A percentile compares a stretch with the other conserved stretches of the same genome.
Evolutionary conservation across 2,888 invertebrate genomes (phyloP).

Genomic region (Pachycephus smyrnensis): DNA sequence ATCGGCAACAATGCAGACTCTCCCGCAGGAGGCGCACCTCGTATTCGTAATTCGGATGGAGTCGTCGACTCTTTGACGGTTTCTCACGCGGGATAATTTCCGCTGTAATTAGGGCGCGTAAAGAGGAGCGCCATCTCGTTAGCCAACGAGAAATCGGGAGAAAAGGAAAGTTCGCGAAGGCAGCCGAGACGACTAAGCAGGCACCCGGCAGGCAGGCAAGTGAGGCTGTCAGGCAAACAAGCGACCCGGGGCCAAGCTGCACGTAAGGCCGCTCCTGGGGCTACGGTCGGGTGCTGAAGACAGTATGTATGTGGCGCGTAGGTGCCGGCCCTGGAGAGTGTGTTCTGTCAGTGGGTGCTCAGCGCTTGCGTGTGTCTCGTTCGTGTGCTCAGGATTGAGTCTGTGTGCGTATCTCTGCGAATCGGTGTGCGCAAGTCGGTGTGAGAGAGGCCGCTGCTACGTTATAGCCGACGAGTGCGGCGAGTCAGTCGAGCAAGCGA

Average conservation of each 20-base stretch:
- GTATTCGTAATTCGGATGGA: neutral
- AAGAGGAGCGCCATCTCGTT: neutral
- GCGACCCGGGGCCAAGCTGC: neutral
- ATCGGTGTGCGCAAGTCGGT: slow-evolving; percentile 26
- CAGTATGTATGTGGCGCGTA: slow-evolving; percentile 2
- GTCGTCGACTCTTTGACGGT: neutral
- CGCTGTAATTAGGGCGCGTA: neutral
- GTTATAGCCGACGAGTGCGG: slow-evolving; percentile 7
- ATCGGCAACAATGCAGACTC: neutral
- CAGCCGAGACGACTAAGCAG: neutral
- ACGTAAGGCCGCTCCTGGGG: neutral
- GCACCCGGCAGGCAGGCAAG: neutral
- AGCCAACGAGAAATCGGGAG: neutral
- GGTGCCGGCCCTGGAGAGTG: neutral
- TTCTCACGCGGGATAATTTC: neutral
- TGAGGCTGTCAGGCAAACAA: neutral
- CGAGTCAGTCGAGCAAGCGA: slow-evolving; percentile 48
- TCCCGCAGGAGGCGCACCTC: neutral
- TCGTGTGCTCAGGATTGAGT: slow-evolving; percentile 21
- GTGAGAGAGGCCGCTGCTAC: slow-evolving; percentile 14
- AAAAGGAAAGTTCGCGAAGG: neutral
- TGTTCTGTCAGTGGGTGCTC: neutral
- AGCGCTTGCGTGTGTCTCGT: neutral
- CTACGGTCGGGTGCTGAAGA: slow-evolving; percentile 1
- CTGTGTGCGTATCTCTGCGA: slow-evolving; percentile 4